phyloP scores from a whole-genome alignment of 2,113 vertebrate genomes.

The Aptenodytes forsteri region DNA sequence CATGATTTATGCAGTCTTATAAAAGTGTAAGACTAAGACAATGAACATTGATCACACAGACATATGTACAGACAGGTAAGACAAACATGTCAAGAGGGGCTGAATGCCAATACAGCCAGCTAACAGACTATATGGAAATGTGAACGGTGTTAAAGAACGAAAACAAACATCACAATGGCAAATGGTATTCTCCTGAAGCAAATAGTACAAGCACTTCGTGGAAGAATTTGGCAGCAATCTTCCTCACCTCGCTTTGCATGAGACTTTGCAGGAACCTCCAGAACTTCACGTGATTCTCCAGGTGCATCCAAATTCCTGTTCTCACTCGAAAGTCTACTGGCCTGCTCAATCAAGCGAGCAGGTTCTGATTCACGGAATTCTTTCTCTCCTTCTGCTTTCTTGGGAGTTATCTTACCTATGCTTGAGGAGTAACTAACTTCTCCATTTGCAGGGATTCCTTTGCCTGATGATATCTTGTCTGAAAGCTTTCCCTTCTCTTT shows the following conservation, averaged over 20 bases:
- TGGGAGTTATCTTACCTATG: conserved; percentile 34
- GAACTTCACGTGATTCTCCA: conserved; percentile 31
- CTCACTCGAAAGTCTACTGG: conserved; percentile 53
- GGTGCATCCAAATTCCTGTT: conserved; percentile 70
- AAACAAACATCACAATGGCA: conserved; percentile 19
- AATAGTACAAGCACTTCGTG: conserved; percentile 6
- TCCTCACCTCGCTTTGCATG: conserved; percentile 84
- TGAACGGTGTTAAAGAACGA: neutral
- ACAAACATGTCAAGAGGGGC: neutral
- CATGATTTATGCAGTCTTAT: neutral
- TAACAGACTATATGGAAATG: conserved; percentile 16
- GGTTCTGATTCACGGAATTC: conserved; percentile 74
- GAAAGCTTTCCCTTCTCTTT: conserved; percentile 61
- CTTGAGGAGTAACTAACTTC: neutral
- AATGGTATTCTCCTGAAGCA: conserved; percentile 53
- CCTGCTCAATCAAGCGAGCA: conserved; percentile 59
- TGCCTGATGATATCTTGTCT: conserved; percentile 43
- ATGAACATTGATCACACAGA: neutral
- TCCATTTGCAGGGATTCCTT: neutral
- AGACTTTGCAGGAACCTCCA: conserved; percentile 80
- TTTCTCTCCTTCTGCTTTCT: conserved; percentile 63
- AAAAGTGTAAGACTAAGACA: neutral
- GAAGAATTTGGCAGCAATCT: conserved; percentile 40
- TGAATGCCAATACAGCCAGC: neutral
- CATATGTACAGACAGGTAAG: neutral